Percentiles rank a stretch among this genome's conserved stretches.
phyloP scores from a whole-genome alignment of 2,888 invertebrate genomes.

The Amphiduros pacificus region DNA sequence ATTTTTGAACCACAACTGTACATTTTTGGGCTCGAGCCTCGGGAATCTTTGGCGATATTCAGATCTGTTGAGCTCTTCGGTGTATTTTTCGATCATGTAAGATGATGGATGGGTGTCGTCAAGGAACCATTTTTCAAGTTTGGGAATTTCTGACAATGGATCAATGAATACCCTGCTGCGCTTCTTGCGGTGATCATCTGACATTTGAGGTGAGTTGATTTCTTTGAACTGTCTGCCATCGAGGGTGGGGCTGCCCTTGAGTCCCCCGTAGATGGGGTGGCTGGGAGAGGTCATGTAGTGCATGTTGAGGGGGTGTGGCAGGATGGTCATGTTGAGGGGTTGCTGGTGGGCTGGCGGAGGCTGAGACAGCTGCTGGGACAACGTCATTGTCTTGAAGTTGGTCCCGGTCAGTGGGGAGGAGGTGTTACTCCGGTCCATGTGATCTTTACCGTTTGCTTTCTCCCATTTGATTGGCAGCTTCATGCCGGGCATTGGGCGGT shows the following conservation, averaged over 20 bases:
- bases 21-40: slow-evolving; percentile 96
- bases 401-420: not conserved
- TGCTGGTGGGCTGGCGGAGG: slow-evolving; percentile 13
- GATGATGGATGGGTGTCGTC: slow-evolving; percentile 98
- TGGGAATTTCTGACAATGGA: slow-evolving; percentile 90
- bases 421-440: slow-evolving; percentile 4
- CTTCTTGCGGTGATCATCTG: slow-evolving; percentile 80
- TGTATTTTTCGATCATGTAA: slow-evolving; percentile 95
- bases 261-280: slow-evolving; percentile 9
- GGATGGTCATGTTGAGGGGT: slow-evolving; percentile 32
- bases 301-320: slow-evolving; percentile 34
- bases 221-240: slow-evolving; percentile 14
- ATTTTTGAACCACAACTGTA: slow-evolving; percentile 99
- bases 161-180: slow-evolving; percentile 98
- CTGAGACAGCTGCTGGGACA: slow-evolving; percentile 6
- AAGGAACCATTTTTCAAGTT: slow-evolving; percentile 80
- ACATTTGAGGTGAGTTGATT: slow-evolving; percentile 19
- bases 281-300: slow-evolving; percentile 24
- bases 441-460: slow-evolving; percentile 12
- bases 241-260: slow-evolving; percentile 17
- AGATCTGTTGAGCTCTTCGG: slow-evolving; percentile 94
- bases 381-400: not conserved
- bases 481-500: not conserved
- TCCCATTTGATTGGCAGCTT: slow-evolving; percentile 3
- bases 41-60: slow-evolving; percentile 98